Evolutionary conservation across 2,888 invertebrate species (phyloP).

Genomic region (Thecophora atra): DNA sequence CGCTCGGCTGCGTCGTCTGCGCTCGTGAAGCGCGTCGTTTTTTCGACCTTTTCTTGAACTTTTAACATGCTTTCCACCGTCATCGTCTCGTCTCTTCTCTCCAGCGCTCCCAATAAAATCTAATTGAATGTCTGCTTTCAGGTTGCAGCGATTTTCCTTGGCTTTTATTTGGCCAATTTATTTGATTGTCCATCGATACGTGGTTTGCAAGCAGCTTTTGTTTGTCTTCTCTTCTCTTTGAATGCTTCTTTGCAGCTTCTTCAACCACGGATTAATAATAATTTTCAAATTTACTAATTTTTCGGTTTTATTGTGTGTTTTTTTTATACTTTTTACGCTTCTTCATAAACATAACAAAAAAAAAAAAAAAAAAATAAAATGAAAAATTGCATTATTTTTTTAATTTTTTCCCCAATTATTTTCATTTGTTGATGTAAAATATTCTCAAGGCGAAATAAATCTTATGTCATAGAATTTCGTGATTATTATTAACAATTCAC

Average conservation of each 20-base stretch:
- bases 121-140: constrained; percentile 8
- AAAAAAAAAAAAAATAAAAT: not conserved
- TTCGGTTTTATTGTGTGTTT: not conserved
- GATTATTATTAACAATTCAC: no score
- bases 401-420: not conserved
- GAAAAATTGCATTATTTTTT: not conserved
- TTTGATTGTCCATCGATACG: constrained; percentile 17
- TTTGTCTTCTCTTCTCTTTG: no score
- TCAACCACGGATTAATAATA: no score
- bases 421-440: no score
- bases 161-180: constrained; percentile 23
- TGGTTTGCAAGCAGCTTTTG: not conserved
- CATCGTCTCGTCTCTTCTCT: not conserved
- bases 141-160: not conserved
- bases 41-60: constrained; percentile 20
- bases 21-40: no score
- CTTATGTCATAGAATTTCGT: no score
- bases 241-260: no score
- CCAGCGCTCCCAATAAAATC: not conserved
- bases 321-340: not conserved
- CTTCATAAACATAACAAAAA: not conserved
- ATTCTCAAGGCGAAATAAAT: no score
- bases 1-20: not conserved
- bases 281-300: no score
- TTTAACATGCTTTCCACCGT: not conserved